These are phyloP conservation scores for Coptotermes formosanus DNA, from an alignment of 1,140 invertebrate genomes.

Conservation along the genomic window DNA sequence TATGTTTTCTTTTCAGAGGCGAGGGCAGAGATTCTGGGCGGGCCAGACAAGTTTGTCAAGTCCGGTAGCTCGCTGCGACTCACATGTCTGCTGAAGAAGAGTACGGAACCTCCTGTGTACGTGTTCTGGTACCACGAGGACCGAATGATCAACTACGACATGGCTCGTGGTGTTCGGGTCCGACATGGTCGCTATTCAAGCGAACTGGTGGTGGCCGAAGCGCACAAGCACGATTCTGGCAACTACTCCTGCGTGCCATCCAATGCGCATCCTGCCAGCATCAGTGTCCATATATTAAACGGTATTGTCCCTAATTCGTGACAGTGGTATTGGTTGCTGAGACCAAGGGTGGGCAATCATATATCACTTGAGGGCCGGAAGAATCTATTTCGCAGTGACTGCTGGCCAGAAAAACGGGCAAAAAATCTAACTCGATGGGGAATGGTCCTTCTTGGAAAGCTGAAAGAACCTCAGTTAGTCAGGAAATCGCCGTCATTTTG, in stretches of 20 bases:
- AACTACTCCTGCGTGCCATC: conserved; percentile 70
- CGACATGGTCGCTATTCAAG: conserved; percentile 52
- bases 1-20: conserved; percentile 42
- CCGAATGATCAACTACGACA: conserved; percentile 55
- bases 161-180: conserved; percentile 45
- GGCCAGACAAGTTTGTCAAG: conserved; percentile 48
- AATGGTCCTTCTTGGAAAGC: too few species aligned
- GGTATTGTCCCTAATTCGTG: conserved; percentile 42
- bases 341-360: too few species aligned
- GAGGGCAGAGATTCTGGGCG: conserved; percentile 45
- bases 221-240: conserved; percentile 57
- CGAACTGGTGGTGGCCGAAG: conserved; percentile 56
- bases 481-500: too few species aligned
- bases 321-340: too few species aligned
- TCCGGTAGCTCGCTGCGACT: conserved; percentile 45
- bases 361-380: too few species aligned
- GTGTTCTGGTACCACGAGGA: conserved; percentile 55
- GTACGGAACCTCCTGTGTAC: conserved; percentile 50
- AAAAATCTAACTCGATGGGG: too few species aligned
- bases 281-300: conserved; percentile 66
- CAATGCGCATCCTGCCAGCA: conserved; percentile 64
- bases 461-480: too few species aligned
- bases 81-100: conserved; percentile 48
- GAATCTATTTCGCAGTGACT: too few species aligned
- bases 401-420: too few species aligned